Conservation (phyloP, 2,888 invertebrate genomes). For the Macaria liturata region DNA sequence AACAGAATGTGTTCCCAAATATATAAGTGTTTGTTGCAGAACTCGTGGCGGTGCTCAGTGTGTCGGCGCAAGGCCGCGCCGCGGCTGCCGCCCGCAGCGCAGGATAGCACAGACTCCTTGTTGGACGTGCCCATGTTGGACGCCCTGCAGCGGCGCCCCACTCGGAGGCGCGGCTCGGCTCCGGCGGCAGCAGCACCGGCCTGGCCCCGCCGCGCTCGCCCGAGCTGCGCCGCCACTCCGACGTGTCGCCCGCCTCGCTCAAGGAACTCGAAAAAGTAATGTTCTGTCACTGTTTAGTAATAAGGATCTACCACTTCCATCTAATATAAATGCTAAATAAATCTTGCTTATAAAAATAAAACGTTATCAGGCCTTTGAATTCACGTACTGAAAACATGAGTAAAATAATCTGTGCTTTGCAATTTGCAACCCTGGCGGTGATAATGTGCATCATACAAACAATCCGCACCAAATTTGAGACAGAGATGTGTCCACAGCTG, state of each 20-base stretch:
- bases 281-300: slow-evolving; percentile 22
- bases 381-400: no score
- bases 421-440: no score
- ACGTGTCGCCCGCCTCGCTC: slow-evolving; percentile 93
- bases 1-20: no score
- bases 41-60: slow-evolving; percentile 94
- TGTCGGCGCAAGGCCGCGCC: slow-evolving; percentile 93
- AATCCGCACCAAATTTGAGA: no score
- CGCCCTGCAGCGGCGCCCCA: slow-evolving; percentile 90
- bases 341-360: no score
- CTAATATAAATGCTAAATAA: no score
- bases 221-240: slow-evolving; percentile 91
- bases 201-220: slow-evolving; percentile 93
- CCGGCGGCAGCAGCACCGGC: slow-evolving; percentile 80
- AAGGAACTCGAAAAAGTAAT: slow-evolving; percentile 95
- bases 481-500: no score
- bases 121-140: slow-evolving; percentile 92
- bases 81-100: slow-evolving; percentile 87
- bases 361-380: no score
- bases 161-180: slow-evolving; percentile 86
- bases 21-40: no score
- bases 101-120: slow-evolving; percentile 93
- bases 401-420: no score
- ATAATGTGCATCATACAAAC: no score
- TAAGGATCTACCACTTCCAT: no score